Conservation (phyloP, 2,888 invertebrate species). For the Steinernema scapterisci region DNA sequence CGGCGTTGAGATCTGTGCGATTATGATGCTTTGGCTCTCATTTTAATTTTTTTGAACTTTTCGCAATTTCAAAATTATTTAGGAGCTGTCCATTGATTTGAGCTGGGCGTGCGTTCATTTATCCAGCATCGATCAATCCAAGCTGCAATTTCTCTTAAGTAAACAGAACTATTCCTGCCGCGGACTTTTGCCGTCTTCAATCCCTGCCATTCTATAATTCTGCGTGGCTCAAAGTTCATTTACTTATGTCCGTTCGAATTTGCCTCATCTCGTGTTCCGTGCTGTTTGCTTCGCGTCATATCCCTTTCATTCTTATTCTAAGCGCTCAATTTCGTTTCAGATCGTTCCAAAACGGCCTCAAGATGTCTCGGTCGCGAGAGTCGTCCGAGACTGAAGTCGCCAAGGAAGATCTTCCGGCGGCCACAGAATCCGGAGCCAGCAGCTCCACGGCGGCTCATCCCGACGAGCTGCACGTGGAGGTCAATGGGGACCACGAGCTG, state of each 20-base stretch:
- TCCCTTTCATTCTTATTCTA: not conserved
- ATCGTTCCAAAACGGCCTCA: not conserved
- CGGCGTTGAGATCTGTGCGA: no score
- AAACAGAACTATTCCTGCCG: no score
- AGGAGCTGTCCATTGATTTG: no score
- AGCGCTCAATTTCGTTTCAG: not conserved
- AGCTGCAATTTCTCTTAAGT: no score
- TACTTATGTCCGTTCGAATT: not conserved
- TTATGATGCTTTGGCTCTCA: no score
- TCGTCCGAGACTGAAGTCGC: conserved; percentile 26
- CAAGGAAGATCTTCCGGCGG: not conserved
- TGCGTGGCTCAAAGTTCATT: not conserved
- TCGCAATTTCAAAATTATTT: no score
- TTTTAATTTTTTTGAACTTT: no score
- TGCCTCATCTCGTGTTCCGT: not conserved
- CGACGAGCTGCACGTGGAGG: not conserved
- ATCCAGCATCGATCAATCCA: no score
- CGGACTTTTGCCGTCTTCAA: no score
- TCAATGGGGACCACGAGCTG: not conserved
- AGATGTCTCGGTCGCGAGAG: conserved; percentile 27
- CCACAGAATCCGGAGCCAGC: not conserved
- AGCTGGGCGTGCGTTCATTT: no score
- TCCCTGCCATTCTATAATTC: not conserved
- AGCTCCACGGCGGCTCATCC: not conserved
- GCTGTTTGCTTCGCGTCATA: not conserved